These are phyloP conservation scores for Ips typographus DNA, from an alignment of 1,140 invertebrate genomes.

Conservation along the genomic window DNA sequence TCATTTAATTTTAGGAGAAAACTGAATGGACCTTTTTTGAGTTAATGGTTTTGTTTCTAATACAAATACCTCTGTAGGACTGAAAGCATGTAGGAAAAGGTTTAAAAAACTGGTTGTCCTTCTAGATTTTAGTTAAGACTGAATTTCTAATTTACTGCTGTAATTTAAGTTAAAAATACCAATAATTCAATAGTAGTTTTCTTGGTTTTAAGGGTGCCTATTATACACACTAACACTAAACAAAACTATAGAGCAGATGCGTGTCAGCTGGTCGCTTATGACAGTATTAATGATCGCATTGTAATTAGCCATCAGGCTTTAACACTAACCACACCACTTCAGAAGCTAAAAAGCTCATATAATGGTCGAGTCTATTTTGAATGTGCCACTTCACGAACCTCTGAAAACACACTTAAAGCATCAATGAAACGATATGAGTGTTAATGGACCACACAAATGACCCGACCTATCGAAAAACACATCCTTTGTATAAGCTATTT, in stretches of 20 bases:
- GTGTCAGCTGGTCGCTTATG: constrained; percentile 47
- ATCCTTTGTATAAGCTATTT: constrained; percentile 27
- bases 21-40: too few species aligned
- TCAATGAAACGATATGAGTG: constrained; percentile 28
- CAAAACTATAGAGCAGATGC: constrained; percentile 43
- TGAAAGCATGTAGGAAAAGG: too few species aligned
- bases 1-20: too few species aligned
- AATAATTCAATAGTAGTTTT: not conserved
- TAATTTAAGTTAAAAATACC: too few species aligned
- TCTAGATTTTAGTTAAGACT: too few species aligned
- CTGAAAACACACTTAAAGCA: constrained; percentile 29
- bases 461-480: constrained; percentile 29
- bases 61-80: too few species aligned
- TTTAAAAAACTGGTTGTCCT: too few species aligned
- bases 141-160: too few species aligned
- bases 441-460: constrained; percentile 34
- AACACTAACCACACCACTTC: constrained; percentile 45
- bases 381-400: constrained; percentile 24
- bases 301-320: constrained; percentile 47
- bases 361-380: constrained; percentile 29
- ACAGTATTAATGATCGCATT: constrained; percentile 50
- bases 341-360: constrained; percentile 18
- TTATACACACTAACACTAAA: not conserved
- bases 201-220: constrained; percentile 48
- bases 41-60: too few species aligned